A percentile compares a stretch with the other conserved stretches of the same genome.
These are phyloP conservation scores for Burhinus bistriatus DNA, from an alignment of 2,113 vertebrate genomes.

Conservation along the genomic window DNA sequence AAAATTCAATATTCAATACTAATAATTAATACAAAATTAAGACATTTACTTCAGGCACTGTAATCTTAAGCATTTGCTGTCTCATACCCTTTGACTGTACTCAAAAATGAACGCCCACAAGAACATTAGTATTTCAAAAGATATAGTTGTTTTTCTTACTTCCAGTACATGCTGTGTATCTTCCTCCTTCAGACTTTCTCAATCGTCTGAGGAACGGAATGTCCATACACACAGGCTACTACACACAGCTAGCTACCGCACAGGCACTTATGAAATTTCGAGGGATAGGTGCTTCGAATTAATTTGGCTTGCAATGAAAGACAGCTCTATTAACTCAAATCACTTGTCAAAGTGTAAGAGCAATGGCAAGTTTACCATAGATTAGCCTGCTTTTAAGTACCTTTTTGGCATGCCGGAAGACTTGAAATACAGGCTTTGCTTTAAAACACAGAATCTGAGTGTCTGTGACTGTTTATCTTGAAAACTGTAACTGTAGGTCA, in stretches of 20 bases:
- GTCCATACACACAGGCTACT: not conserved
- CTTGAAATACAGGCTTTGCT: slow-evolving; percentile 4
- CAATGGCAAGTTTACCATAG: not conserved
- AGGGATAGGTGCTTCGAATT: not conserved
- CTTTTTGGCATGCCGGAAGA: not conserved
- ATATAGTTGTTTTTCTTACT: not conserved
- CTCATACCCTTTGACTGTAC: not conserved
- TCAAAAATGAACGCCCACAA: not conserved
- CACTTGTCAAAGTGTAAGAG: not conserved
- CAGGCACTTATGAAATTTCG: not conserved
- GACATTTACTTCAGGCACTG: not conserved
- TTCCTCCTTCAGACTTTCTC: not conserved
- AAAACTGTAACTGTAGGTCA: not conserved
- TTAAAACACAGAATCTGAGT: not conserved
- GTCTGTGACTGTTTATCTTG: not conserved
- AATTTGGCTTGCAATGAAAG: not conserved
- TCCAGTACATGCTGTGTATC: not conserved
- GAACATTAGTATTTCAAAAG: not conserved
- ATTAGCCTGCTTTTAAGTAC: not conserved
- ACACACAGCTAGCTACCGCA: no score
- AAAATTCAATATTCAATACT: not conserved
- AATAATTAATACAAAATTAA: not conserved
- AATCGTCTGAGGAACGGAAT: not conserved
- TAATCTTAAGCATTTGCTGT: not conserved
- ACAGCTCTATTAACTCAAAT: not conserved